A percentile compares a stretch with the other conserved stretches of the same genome.
phyloP scores from a whole-genome alignment of 2,888 invertebrate species.

The Micropterix aruncella region DNA sequence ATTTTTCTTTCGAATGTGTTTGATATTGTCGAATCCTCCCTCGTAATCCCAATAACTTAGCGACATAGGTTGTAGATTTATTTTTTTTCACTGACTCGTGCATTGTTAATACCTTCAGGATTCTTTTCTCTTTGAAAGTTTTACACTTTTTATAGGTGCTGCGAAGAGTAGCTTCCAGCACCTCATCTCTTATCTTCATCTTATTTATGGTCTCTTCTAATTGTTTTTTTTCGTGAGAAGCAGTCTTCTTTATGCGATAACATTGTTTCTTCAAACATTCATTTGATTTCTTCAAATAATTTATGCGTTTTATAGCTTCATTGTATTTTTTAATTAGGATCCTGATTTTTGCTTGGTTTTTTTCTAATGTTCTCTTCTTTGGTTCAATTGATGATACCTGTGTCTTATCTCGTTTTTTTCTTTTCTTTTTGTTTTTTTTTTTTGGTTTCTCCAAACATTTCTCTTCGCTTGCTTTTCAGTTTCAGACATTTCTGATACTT shows the following conservation, averaged over 20 bases:
- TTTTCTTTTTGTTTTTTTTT: no score
- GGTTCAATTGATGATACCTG: no score
- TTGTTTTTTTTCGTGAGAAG: constrained; percentile 2
- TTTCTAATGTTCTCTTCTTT: no score
- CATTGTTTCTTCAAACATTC: no score
- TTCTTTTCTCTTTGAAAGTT: constrained; percentile 3
- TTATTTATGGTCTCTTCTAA: constrained; percentile 1
- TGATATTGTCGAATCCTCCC: neutral
- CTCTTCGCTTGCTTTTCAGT: constrained; percentile 4
- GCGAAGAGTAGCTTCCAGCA: constrained; percentile 2
- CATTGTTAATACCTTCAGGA: constrained; percentile 1
- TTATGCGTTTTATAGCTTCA: no score
- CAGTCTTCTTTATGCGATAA: neutral
- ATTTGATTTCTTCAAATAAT: no score
- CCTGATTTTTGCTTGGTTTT: no score
- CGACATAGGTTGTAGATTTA: constrained; percentile 2
- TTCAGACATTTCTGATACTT: constrained; percentile 4
- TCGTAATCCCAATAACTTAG: constrained; percentile 1
- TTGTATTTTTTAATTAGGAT: no score
- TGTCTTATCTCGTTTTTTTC: neutral
- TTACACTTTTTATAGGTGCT: constrained; percentile 3
- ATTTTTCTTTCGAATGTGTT: no score
- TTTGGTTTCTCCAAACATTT: constrained; percentile 3
- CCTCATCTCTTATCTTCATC: constrained; percentile 3
- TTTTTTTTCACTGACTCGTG: constrained; percentile 3